Conservation (phyloP, 2,113 vertebrate species). For the Ophthalmolycus amberensis region DNA sequence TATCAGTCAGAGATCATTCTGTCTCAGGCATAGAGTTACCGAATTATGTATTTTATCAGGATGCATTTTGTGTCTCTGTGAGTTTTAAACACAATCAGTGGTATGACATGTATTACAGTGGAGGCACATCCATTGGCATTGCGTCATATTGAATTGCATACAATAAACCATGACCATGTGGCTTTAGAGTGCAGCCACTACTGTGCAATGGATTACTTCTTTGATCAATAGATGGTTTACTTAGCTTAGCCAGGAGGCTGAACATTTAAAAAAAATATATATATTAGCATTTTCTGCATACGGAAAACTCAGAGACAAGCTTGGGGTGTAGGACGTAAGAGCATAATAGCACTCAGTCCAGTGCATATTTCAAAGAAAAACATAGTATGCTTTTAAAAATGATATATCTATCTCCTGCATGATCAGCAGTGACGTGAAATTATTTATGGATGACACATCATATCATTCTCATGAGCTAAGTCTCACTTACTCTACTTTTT, state of each 20-base stretch:
- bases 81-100: background rate
- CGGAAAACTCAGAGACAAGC: too few species aligned
- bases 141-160: slow-evolving; percentile 1
- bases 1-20: background rate
- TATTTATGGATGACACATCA: too few species aligned
- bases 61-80: background rate
- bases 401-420: too few species aligned
- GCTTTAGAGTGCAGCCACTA: background rate
- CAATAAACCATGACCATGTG: background rate
- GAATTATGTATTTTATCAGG: slow-evolving; percentile 1
- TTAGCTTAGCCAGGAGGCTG: background rate
- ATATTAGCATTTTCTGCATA: too few species aligned
- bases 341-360: too few species aligned
- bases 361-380: too few species aligned
- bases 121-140: background rate
- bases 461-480: too few species aligned
- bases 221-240: background rate
- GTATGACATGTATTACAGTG: background rate
- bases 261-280: too few species aligned
- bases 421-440: too few species aligned
- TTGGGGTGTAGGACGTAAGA: too few species aligned
- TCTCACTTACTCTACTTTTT: too few species aligned
- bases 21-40: background rate
- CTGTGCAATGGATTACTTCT: background rate
- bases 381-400: too few species aligned